Evolutionary conservation across 2,888 invertebrate genomes (phyloP), one percentile per base, ranked within the genome.

Genomic region (Erebia epiphron): DNA sequence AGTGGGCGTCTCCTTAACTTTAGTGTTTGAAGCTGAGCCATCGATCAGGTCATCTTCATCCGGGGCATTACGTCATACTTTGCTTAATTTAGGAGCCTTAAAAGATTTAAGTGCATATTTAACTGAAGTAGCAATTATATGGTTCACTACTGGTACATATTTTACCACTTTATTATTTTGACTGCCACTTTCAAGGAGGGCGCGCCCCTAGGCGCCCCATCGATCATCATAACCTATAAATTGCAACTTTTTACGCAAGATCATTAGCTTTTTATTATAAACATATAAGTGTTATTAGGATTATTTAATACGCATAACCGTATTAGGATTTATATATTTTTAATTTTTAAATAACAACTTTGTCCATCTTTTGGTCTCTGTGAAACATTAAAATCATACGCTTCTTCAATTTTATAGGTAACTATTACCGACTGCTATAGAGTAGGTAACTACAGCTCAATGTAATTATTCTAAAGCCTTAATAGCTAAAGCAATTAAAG

Each of bases 1-100:
- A 73, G 79, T 80, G 79, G 83, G 83, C 80, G 83, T 79, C 77
- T 75, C 76, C 77, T 74, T 74, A 76, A 71, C 74, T 78, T 73
- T 67, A 69, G 56, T 66, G 4, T 74, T 74, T 72, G 64, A 71
- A 72, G 69, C 75, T 73, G 54, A 54, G 67, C 74, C 77, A 79
- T 79, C 74, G 75, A 83, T 80, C 80, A 78, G 79, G 67, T 76
- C 77, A 76, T 78, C 76, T 75, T 76, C 73, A 71, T 73, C 62
- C 61, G 73, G 71, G 70, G 68, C 69, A 72, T 79, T 78, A 75
- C 79, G 75, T 80, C 78, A 81, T 77, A 16, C 60, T 57, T 70
- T 56, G 71, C 74, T 68, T 70, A 71, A 68, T 74, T 71, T 73
- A 72, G 70, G 52, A 54, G 58, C 67, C 63, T 57, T 58, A 61